phyloP scores from a whole-genome alignment of 2,888 invertebrate species.

The Mythimna loreyi region DNA sequence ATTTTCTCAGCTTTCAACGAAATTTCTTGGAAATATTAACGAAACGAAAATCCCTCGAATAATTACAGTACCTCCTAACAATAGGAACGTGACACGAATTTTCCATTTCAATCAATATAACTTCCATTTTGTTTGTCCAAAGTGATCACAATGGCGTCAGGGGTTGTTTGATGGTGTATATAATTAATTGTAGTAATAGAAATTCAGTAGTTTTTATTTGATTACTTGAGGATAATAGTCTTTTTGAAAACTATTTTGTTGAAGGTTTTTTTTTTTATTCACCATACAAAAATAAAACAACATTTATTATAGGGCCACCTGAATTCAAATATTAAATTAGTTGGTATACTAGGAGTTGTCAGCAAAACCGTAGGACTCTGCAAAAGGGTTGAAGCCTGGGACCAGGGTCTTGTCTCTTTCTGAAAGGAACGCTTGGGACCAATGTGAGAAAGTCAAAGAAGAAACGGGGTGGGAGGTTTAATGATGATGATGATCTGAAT shows the following conservation, averaged over 20 bases:
- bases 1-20: constrained; percentile 22
- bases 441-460: no score
- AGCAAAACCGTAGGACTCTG: no score
- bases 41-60: constrained; percentile 49
- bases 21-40: constrained; percentile 40
- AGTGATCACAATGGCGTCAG: constrained; percentile 46
- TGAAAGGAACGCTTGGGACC: no score
- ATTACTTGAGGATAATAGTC: neutral
- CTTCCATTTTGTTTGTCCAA: constrained; percentile 57
- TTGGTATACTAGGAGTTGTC: no score
- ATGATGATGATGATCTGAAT: no score
- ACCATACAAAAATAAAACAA: no score
- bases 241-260: constrained; percentile 25
- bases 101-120: constrained; percentile 64
- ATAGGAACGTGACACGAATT: constrained; percentile 57
- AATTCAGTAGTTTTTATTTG: constrained; percentile 42
- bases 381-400: no score
- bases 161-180: constrained; percentile 47
- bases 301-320: no score
- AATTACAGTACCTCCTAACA: constrained; percentile 50
- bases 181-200: constrained; percentile 59
- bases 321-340: no score
- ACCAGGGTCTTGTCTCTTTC: no score
- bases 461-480: no score
- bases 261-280: no score